Evolutionary conservation across 2,797 vertebrate genomes (phyloP).

Genomic region (Eidolon dupreanum): DNA sequence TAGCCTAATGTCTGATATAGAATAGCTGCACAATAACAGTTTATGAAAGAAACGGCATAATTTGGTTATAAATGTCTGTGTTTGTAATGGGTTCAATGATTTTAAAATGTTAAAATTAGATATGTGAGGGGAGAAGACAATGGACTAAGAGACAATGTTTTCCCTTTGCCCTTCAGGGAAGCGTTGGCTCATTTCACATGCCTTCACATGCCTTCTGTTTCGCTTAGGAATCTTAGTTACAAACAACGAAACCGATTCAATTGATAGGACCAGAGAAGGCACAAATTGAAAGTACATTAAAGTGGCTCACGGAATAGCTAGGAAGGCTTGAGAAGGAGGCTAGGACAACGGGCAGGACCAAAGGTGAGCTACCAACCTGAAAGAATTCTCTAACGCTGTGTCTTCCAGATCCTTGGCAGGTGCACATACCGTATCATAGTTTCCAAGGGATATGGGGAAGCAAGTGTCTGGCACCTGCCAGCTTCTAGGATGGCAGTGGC

Average conservation of each 20-base stretch:
- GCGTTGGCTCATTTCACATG: neutral
- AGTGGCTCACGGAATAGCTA: neutral
- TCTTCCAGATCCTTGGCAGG: neutral
- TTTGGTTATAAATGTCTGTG: neutral
- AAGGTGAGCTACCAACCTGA: slow-evolving; percentile 13
- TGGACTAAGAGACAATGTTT: slow-evolving; percentile 3
- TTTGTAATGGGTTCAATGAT: neutral
- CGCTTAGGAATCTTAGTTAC: neutral
- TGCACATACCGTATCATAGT: neutral
- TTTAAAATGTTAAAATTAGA: slow-evolving; percentile 38
- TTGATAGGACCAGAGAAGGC: neutral
- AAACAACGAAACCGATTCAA: neutral
- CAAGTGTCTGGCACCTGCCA: neutral
- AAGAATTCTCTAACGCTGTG: neutral
- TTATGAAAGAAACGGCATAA: neutral
- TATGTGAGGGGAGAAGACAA: neutral
- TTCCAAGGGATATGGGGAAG: neutral
- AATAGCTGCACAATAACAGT: neutral
- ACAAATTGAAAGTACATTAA: neutral
- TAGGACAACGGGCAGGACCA: neutral
- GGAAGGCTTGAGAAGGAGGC: neutral
- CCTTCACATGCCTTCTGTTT: neutral
- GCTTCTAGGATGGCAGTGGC: neutral
- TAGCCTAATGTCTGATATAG: neutral
- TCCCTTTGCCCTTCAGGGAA: neutral